Percentiles rank a stretch among this genome's conserved stretches.
These are phyloP conservation scores for Morpho helenor DNA, from an alignment of 2,888 invertebrate genomes.

Conservation along the genomic window DNA sequence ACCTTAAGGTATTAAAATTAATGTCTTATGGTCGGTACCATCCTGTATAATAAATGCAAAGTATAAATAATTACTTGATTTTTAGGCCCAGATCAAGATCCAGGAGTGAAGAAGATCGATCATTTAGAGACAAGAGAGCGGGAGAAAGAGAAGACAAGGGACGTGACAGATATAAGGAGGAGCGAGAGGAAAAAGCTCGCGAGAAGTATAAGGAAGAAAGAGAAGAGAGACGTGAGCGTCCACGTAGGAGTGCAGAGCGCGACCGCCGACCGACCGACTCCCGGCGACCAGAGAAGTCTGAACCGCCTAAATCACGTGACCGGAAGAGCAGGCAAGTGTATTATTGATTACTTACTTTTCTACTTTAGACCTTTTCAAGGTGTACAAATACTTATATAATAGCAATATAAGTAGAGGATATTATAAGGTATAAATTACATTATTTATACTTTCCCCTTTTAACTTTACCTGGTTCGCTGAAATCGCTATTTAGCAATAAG, in stretches of 20 bases:
- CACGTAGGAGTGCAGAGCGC: constrained; percentile 9
- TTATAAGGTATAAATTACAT: too few relatives aligned
- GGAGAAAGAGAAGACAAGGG: constrained; percentile 14
- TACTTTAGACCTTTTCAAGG: too few relatives aligned
- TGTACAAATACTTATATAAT: too few relatives aligned
- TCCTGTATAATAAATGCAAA: too few relatives aligned
- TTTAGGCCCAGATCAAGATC: constrained; percentile 33
- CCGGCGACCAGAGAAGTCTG: constrained; percentile 18
- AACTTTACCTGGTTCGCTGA: too few relatives aligned
- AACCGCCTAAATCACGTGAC: constrained; percentile 29
- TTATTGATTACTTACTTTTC: not conserved
- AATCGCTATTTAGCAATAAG: too few relatives aligned
- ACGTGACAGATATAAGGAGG: constrained; percentile 13
- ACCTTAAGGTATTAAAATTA: too few relatives aligned
- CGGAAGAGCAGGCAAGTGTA: constrained; percentile 47
- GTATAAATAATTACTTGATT: not conserved
- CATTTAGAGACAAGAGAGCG: constrained; percentile 39
- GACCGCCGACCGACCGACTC: constrained; percentile 3
- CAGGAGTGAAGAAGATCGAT: constrained; percentile 46
- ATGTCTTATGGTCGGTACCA: too few relatives aligned
- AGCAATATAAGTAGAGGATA: too few relatives aligned
- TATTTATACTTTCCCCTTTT: too few relatives aligned
- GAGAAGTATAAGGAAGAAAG: constrained; percentile 16
- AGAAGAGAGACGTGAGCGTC: constrained; percentile 22
- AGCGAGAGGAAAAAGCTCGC: constrained; percentile 23